A percentile compares a stretch with the other conserved stretches of the same genome.
Conservation (phyloP, 2,113 vertebrate species). For the Uria lomvia region DNA sequence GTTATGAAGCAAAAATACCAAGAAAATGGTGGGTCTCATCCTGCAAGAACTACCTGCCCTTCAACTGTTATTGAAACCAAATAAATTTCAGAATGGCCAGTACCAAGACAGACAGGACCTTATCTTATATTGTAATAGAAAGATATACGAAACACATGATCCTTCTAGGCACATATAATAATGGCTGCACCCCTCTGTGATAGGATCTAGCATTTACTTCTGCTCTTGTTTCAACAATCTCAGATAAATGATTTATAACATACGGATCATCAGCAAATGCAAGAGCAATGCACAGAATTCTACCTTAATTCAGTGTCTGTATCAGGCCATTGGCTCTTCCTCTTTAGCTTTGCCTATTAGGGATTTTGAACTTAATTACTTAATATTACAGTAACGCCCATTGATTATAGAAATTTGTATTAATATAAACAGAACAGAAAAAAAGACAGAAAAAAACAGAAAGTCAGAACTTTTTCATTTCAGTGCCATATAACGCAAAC, state of each 20-base stretch:
- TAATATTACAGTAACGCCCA: neutral
- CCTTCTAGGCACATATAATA: neutral
- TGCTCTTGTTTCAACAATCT: neutral
- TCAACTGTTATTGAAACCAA: neutral
- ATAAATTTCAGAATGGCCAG: neutral
- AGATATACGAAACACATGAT: neutral
- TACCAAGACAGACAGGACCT: neutral
- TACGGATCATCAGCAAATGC: neutral
- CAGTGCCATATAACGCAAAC: neutral
- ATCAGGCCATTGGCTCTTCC: neutral
- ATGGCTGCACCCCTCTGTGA: neutral
- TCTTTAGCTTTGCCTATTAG: neutral
- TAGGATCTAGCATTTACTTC: neutral
- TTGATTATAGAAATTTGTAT: neutral
- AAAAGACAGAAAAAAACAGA: neutral
- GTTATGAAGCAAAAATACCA: neutral
- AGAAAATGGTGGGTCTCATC: neutral
- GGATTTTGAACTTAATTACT: neutral
- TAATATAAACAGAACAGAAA: neutral
- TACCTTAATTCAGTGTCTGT: neutral
- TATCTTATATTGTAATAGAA: neutral
- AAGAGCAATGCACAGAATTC: neutral
- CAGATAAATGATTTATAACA: neutral
- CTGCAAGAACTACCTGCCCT: neutral
- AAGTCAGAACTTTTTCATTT: neutral